Percentiles rank a stretch among this genome's conserved stretches.
These are phyloP conservation scores for Euplagia quadripunctaria DNA, from an alignment of 2,888 invertebrate genomes.

Conservation along the genomic window DNA sequence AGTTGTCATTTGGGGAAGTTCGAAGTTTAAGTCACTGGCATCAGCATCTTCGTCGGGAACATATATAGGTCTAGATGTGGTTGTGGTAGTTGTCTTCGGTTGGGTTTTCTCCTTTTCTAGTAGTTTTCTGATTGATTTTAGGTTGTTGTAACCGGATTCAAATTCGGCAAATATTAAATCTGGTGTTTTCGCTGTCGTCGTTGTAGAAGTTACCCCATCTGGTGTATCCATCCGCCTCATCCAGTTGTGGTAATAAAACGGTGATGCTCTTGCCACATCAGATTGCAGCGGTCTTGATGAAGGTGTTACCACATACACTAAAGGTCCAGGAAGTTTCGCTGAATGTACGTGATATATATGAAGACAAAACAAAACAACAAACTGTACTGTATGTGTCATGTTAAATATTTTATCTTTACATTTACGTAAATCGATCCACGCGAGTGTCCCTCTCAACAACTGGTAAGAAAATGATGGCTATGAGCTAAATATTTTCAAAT, in stretches of 20 bases:
- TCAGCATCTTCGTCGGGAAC: conserved; percentile 68
- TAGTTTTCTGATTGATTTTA: conserved; percentile 79
- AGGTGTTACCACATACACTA: conserved; percentile 82
- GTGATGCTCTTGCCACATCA: conserved; percentile 72
- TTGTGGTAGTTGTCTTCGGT: conserved; percentile 56
- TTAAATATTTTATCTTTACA: conserved; percentile 58
- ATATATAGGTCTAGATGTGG: conserved; percentile 70
- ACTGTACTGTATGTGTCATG: conserved; percentile 66
- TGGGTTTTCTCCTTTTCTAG: conserved; percentile 73
- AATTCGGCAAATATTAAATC: conserved; percentile 84
- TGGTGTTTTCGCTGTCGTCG: conserved; percentile 68
- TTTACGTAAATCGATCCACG: conserved; percentile 53
- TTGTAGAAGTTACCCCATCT: conserved; percentile 57
- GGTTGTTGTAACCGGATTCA: conserved; percentile 69
- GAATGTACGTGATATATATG: conserved; percentile 56
- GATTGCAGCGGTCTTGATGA: conserved; percentile 62
- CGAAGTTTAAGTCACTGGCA: conserved; percentile 58
- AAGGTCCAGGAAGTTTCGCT: conserved; percentile 71
- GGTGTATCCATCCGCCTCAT: conserved; percentile 77
- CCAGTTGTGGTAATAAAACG: conserved; percentile 83
- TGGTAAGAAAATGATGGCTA: conserved; percentile 72
- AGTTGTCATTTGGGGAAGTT: conserved; percentile 48
- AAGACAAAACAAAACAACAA: conserved; percentile 61
- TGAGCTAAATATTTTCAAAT: conserved; percentile 62
- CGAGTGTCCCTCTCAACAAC: conserved; percentile 67